Conservation (phyloP, 53 echinoderm and acorn worm species). For the Antedon mediterranea region DNA sequence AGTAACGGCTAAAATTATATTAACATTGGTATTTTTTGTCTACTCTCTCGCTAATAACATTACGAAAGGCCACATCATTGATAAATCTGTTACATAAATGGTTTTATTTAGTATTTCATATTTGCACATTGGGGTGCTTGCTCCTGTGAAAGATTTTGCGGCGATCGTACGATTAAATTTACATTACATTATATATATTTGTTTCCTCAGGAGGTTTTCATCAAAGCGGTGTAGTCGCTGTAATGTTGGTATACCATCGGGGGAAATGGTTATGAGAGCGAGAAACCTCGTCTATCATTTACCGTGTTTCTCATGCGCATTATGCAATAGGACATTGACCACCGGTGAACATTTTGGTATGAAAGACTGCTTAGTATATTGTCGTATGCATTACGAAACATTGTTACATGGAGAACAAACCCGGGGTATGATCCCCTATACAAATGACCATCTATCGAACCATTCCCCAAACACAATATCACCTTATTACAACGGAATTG, state of each 20-base stretch:
- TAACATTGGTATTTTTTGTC: too few relatives aligned
- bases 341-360: slow-evolving; percentile 95
- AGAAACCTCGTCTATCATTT: slow-evolving; percentile 79
- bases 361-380: slow-evolving; percentile 75
- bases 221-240: slow-evolving; percentile 80
- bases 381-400: slow-evolving; percentile 90
- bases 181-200: background rate
- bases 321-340: slow-evolving; percentile 52
- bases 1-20: too few relatives aligned
- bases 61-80: too few relatives aligned
- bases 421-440: slow-evolving; percentile 28
- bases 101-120: too few relatives aligned
- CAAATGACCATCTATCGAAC: slow-evolving; percentile 25
- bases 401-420: slow-evolving; percentile 13
- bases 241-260: slow-evolving; percentile 60
- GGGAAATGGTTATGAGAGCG: slow-evolving; percentile 95
- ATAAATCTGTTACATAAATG: too few relatives aligned
- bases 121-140: too few relatives aligned
- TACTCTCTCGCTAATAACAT: too few relatives aligned
- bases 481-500: slow-evolving; percentile 64
- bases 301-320: slow-evolving; percentile 69
- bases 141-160: too few relatives aligned
- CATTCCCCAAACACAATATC: slow-evolving; percentile 35
- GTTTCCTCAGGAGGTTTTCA: slow-evolving; percentile 45
- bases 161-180: too few relatives aligned